Evolutionary conservation across 2,113 vertebrate species (phyloP).

Genomic region (Ammodytes marinus): DNA sequence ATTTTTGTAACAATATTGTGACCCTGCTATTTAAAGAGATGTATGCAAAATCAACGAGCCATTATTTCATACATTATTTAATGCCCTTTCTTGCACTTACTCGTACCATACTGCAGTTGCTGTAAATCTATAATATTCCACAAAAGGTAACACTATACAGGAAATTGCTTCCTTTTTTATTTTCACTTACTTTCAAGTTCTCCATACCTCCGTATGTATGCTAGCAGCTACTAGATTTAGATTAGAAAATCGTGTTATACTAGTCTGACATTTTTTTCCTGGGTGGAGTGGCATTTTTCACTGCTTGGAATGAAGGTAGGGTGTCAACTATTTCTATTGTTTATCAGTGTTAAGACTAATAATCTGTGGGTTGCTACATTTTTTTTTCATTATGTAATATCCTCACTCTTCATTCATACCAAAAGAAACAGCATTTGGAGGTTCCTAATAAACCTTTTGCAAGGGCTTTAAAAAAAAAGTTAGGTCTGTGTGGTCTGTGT

Average conservation of each 20-base stretch:
- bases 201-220: neutral
- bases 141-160: neutral
- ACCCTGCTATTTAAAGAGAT: neutral
- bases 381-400: conserved; percentile 3
- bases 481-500: neutral
- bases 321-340: conserved; percentile 18
- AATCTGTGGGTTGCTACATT: neutral
- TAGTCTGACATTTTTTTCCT: conserved; percentile 15
- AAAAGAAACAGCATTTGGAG: neutral
- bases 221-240: neutral
- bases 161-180: neutral
- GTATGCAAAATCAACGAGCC: no score
- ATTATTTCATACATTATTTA: neutral
- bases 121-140: neutral
- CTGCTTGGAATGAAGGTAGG: conserved; percentile 59
- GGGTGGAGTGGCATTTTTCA: conserved; percentile 53
- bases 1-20: neutral
- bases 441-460: neutral
- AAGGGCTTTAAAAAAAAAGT: neutral
- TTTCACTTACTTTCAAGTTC: neutral
- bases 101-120: neutral
- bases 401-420: conserved; percentile 34
- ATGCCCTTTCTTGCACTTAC: neutral
- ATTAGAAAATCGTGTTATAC: conserved; percentile 28
- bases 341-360: neutral